Conservation (phyloP, 1,140 invertebrate genomes). For the Chrysomallon squamiferum region DNA sequence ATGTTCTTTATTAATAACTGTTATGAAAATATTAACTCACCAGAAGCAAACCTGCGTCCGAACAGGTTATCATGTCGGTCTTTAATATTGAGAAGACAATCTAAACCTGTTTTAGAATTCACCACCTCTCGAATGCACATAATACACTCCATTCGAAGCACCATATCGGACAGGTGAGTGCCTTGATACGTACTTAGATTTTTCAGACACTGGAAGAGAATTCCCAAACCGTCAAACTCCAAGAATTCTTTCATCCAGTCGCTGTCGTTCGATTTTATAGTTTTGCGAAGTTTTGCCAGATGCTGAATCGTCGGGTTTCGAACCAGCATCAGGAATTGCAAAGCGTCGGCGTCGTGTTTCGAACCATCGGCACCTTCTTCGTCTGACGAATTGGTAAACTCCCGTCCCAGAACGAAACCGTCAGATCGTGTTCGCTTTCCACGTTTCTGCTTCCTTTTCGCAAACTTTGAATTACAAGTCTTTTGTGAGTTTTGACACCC, state of each 20-base stretch:
- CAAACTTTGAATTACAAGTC: neutral
- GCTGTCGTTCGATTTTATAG: conserved; percentile 55
- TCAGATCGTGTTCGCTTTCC: conserved; percentile 51
- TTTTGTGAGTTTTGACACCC: no score
- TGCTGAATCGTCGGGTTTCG: conserved; percentile 53
- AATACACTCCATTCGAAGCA: conserved; percentile 66
- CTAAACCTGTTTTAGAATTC: conserved; percentile 66
- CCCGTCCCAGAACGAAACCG: conserved; percentile 49
- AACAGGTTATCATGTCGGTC: conserved; percentile 68
- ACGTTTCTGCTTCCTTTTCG: conserved; percentile 27
- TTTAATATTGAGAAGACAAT: conserved; percentile 65
- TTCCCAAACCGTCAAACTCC: conserved; percentile 61
- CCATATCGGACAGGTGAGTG: conserved; percentile 61
- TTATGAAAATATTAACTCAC: no score
- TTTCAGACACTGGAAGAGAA: conserved; percentile 65
- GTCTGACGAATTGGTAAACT: conserved; percentile 29
- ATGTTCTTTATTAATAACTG: no score
- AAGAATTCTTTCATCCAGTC: conserved; percentile 68
- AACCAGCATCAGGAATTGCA: conserved; percentile 51
- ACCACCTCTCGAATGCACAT: conserved; percentile 66
- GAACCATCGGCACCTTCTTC: conserved; percentile 19
- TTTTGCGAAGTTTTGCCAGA: conserved; percentile 46
- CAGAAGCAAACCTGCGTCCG: conserved; percentile 84
- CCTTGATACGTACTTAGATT: conserved; percentile 55
- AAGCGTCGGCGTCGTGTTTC: conserved; percentile 29